phyloP scores from a whole-genome alignment of 1,140 invertebrate species.

The Diabrotica undecimpunctata region DNA sequence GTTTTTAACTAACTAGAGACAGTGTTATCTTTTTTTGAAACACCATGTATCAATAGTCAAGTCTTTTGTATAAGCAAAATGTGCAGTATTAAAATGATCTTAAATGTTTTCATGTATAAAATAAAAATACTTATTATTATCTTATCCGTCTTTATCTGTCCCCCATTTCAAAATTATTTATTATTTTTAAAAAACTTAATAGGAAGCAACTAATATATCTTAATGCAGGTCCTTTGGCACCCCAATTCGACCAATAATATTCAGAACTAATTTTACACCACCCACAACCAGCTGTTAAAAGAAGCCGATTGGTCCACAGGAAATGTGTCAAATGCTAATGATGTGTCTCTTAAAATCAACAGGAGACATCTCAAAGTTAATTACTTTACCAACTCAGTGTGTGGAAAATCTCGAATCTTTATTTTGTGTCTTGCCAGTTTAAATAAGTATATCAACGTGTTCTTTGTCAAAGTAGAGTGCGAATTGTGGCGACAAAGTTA shows the following conservation, averaged over 20 bases:
- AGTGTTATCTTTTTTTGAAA: too few species aligned
- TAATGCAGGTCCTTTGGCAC: background rate
- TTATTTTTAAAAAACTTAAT: too few species aligned
- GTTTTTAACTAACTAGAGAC: too few species aligned
- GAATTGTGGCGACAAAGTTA: background rate
- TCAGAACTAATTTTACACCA: conserved; percentile 17
- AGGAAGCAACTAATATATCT: too few species aligned
- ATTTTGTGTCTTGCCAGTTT: background rate
- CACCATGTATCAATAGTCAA: too few species aligned
- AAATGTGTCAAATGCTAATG: conserved; percentile 28
- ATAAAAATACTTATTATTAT: too few species aligned
- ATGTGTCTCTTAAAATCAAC: conserved; percentile 19
- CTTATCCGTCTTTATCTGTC: too few species aligned
- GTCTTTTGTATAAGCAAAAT: too few species aligned
- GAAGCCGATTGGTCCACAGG: conserved; percentile 18
- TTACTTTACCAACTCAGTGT: conserved; percentile 18
- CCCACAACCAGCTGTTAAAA: conserved; percentile 22
- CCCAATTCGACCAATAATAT: conserved; percentile 8
- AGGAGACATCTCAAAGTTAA: conserved; percentile 12
- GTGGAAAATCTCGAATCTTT: conserved; percentile 4
- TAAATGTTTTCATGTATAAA: too few species aligned
- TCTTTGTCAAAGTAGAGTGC: background rate
- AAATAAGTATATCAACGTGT: conserved; percentile 5
- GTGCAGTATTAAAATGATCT: too few species aligned
- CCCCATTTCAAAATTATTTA: too few species aligned